Evolutionary conservation across 2,797 vertebrate genomes (phyloP).

Genomic region (Acanthopagrus latus): DNA sequence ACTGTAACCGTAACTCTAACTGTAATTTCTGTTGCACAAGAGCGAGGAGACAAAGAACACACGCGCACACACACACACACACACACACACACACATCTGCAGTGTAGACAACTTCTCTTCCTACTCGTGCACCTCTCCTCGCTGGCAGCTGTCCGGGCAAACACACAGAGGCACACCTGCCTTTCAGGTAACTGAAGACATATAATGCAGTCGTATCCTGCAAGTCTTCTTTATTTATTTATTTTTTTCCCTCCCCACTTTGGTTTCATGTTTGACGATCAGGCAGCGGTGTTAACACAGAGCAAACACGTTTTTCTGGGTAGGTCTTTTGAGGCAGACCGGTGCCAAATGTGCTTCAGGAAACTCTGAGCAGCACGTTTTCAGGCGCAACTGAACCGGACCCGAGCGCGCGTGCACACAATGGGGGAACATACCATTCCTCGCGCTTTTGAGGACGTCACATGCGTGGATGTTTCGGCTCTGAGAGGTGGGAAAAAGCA

Average conservation of each 20-base stretch:
- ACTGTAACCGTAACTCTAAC: slow-evolving; percentile 67
- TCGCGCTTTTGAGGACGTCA: slow-evolving; percentile 37
- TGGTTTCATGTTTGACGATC: slow-evolving; percentile 6
- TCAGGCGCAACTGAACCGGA: slow-evolving; percentile 24
- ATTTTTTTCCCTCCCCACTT: too few relatives aligned
- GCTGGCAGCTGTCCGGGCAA: slow-evolving; percentile 14
- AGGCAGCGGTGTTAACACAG: not conserved
- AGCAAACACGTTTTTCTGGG: not conserved
- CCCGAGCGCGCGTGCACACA: slow-evolving; percentile 10
- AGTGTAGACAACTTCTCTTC: slow-evolving; percentile 42
- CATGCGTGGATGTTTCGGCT: slow-evolving; percentile 26
- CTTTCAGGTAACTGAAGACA: slow-evolving; percentile 56
- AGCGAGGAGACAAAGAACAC: slow-evolving; percentile 53
- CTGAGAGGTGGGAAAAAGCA: slow-evolving; percentile 40
- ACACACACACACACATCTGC: slow-evolving; percentile 18
- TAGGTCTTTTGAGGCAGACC: not conserved
- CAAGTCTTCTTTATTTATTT: not conserved
- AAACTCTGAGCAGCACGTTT: slow-evolving; percentile 7
- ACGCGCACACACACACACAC: slow-evolving; percentile 17
- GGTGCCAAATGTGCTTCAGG: slow-evolving; percentile 7
- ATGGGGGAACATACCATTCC: slow-evolving; percentile 19
- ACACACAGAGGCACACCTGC: slow-evolving; percentile 62
- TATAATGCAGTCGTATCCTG: slow-evolving; percentile 19
- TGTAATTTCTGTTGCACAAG: slow-evolving; percentile 76
- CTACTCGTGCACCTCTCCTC: slow-evolving; percentile 26